Evolutionary conservation across 2,888 invertebrate species (phyloP), one percentile per base, ranked within the genome.

Genomic region (Fissipunctia ypsillon): DNA sequence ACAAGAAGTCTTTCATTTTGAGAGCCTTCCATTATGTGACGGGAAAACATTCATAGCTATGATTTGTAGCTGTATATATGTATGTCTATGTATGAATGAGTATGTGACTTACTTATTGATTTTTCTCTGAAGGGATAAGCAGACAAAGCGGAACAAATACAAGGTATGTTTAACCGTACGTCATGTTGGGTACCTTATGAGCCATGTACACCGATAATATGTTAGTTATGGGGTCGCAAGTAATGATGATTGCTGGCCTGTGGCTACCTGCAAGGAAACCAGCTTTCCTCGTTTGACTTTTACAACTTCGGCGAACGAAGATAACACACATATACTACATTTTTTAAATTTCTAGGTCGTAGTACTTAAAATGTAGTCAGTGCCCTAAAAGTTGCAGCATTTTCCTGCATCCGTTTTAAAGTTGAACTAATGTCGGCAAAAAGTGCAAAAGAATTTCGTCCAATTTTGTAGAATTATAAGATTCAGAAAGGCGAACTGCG

Each of bases 211-310:
- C 72, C 70, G 73, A 65, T 75, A 80, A 84, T 73, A 75, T 78
- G 72, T 76, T 73, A 80, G 78, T 84, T 85, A 85, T 84, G 84
- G 82, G 84, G 84, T 84, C 82, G 74, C 76, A 56, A 75, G 76
- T 82, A 82, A 80, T 84, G 84, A 85, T 85, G 80, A 84, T 85
- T 85, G 77, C 80, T 74, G 78, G 70, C 45, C 64, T 66, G 76
- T 71, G 67, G 63, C 76, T 81, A 78, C 85, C 75, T 85, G 80
- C 77, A 78, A 73, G 72, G 68, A 75, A 84, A 85, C 80, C 77
- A 84, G 80, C 73, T 85, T 85, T 82, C 79, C 72, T 82, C 75
- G 78, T 80, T 79, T 78, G 69, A 76, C 74, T 79, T 85, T 83
- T 84, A 85, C 81, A 78, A 78, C 77, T 85, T 85, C 77, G 64